phyloP scores from a whole-genome alignment of 2,113 vertebrate species.

The Planiliza haematocheilus region DNA sequence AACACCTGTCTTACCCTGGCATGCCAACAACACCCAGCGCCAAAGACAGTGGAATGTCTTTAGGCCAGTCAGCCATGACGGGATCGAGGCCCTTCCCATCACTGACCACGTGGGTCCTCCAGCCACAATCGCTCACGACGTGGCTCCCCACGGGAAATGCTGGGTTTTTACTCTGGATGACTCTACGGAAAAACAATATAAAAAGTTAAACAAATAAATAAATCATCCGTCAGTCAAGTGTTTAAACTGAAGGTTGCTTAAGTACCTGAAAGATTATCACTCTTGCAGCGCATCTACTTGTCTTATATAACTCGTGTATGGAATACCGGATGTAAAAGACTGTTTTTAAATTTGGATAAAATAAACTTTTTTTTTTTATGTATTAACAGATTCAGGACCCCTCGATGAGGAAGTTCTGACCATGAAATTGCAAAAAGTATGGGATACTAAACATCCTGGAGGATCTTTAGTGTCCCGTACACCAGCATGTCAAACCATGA shows the following conservation, averaged over 20 bases:
- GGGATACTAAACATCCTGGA: too few species aligned
- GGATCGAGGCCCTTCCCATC: slow-evolving; percentile 76
- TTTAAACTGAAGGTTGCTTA: too few species aligned
- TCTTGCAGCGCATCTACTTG: too few species aligned
- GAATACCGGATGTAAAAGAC: too few species aligned
- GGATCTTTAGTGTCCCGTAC: neutral
- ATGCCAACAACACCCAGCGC: slow-evolving; percentile 89
- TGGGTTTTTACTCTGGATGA: slow-evolving; percentile 88
- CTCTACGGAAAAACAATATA: slow-evolving; percentile 67
- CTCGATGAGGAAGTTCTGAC: too few species aligned
- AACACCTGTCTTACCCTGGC: slow-evolving; percentile 84
- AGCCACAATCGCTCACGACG: slow-evolving; percentile 79
- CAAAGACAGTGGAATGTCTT: slow-evolving; percentile 85
- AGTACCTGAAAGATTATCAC: too few species aligned
- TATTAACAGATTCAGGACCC: too few species aligned
- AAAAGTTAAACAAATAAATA: neutral
- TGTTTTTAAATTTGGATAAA: too few species aligned
- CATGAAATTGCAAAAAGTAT: too few species aligned
- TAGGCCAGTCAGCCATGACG: slow-evolving; percentile 84
- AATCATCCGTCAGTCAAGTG: too few species aligned
- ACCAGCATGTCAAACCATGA: neutral
- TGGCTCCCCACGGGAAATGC: slow-evolving; percentile 80
- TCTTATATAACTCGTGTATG: too few species aligned
- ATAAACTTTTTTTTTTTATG: too few species aligned
- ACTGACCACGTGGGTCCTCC: slow-evolving; percentile 87